phyloP scores from a whole-genome alignment of 2,888 invertebrate genomes.

The Monoplex corrugatus region DNA sequence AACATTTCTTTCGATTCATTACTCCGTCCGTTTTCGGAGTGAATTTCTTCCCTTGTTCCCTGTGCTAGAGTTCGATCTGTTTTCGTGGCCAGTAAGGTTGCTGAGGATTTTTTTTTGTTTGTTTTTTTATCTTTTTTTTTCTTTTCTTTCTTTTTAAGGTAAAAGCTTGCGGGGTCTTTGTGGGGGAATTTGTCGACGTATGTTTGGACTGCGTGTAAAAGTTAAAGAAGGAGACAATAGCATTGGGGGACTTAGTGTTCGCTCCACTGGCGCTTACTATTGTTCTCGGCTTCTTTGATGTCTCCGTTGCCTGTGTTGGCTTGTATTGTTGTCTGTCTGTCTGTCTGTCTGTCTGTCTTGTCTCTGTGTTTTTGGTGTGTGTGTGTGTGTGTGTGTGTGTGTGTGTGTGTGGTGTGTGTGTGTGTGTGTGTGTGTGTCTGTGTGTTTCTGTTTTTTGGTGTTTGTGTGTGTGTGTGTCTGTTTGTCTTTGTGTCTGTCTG shows the following conservation, averaged over 20 bases:
- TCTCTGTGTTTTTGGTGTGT: too few species aligned
- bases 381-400: too few species aligned
- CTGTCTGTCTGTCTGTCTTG: too few species aligned
- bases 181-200: not conserved
- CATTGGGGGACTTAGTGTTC: not conserved
- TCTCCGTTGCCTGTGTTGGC: not conserved
- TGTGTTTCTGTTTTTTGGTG: too few species aligned
- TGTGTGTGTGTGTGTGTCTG: too few species aligned
- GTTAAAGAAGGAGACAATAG: not conserved
- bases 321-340: too few species aligned
- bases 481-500: too few species aligned
- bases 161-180: not conserved
- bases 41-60: too few species aligned
- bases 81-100: too few species aligned
- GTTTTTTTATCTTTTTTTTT: not conserved
- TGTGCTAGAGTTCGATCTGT: too few species aligned
- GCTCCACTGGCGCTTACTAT: not conserved
- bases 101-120: not conserved
- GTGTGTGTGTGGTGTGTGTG: too few species aligned
- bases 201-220: not conserved
- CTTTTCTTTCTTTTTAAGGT: not conserved
- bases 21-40: not conserved
- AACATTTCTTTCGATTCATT: conserved; percentile 6
- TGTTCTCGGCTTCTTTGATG: not conserved
- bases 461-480: too few species aligned